phyloP scores from a whole-genome alignment of 2,797 vertebrate species.

The Choloepus didactylus region DNA sequence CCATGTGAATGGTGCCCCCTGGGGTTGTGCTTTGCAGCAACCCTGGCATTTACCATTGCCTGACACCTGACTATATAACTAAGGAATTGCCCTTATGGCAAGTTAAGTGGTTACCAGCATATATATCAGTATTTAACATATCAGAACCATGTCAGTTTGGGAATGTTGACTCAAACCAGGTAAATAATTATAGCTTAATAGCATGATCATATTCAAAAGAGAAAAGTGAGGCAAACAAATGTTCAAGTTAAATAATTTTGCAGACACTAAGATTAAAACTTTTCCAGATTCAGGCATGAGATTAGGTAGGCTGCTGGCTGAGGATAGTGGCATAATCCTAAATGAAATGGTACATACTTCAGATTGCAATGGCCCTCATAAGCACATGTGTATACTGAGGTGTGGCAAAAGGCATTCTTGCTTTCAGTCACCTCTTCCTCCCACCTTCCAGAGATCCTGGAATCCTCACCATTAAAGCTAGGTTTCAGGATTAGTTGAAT shows the following conservation, averaged over 20 bases:
- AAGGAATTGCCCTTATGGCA: neutral
- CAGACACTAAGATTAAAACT: neutral
- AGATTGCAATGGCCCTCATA: neutral
- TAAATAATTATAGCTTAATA: constrained; percentile 1
- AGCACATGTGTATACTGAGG: neutral
- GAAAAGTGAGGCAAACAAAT: neutral
- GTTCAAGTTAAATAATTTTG: constrained; percentile 39
- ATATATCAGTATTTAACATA: neutral
- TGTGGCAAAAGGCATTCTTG: neutral
- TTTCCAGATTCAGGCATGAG: neutral
- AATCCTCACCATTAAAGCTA: neutral
- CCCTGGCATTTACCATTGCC: neutral
- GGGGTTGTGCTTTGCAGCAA: neutral
- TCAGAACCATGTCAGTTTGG: neutral
- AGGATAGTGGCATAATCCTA: neutral
- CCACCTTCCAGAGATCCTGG: neutral
- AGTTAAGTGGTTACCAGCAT: neutral
- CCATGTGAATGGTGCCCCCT: neutral
- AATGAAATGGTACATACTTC: neutral
- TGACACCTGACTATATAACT: neutral
- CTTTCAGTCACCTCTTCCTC: neutral
- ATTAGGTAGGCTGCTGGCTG: neutral
- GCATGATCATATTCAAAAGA: neutral
- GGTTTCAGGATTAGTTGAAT: neutral
- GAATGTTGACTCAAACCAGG: neutral